phyloP scores from a whole-genome alignment of 2,888 invertebrate genomes.

The Agonum fuliginosum region DNA sequence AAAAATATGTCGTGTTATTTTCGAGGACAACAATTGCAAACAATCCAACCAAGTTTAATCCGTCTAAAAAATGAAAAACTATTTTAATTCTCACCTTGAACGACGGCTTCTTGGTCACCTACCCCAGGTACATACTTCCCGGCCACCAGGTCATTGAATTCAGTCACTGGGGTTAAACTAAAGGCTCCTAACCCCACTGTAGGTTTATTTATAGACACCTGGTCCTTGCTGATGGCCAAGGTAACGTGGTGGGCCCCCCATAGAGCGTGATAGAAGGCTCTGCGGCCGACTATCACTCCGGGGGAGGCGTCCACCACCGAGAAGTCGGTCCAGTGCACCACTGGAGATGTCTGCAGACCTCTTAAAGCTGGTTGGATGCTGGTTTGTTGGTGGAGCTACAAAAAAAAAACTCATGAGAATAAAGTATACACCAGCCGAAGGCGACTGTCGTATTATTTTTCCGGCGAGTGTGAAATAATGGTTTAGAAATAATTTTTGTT shows the following conservation, averaged over 20 bases:
- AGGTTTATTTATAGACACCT: slow-evolving; percentile 77
- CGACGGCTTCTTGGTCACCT: slow-evolving; percentile 75
- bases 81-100: slow-evolving; percentile 76
- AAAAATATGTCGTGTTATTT: too few species aligned
- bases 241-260: slow-evolving; percentile 85
- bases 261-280: slow-evolving; percentile 84
- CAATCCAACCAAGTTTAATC: background rate
- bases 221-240: slow-evolving; percentile 79
- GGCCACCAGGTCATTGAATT: slow-evolving; percentile 87
- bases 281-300: slow-evolving; percentile 79
- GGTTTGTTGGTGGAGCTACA: slow-evolving; percentile 81
- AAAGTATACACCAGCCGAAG: too few species aligned
- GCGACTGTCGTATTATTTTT: too few species aligned
- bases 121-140: slow-evolving; percentile 77
- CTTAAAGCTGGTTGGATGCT: slow-evolving; percentile 81
- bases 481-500: too few species aligned
- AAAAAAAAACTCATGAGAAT: slow-evolving; percentile 56
- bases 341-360: slow-evolving; percentile 82
- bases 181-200: slow-evolving; percentile 76
- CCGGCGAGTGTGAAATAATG: too few species aligned
- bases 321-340: slow-evolving; percentile 85
- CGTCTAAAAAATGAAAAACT: background rate
- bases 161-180: slow-evolving; percentile 84
- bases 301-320: slow-evolving; percentile 72
- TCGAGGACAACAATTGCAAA: background rate